These are phyloP conservation scores for Notoglanidium macrostoma DNA, from an alignment of 2,797 vertebrate genomes.

Conservation along the genomic window DNA sequence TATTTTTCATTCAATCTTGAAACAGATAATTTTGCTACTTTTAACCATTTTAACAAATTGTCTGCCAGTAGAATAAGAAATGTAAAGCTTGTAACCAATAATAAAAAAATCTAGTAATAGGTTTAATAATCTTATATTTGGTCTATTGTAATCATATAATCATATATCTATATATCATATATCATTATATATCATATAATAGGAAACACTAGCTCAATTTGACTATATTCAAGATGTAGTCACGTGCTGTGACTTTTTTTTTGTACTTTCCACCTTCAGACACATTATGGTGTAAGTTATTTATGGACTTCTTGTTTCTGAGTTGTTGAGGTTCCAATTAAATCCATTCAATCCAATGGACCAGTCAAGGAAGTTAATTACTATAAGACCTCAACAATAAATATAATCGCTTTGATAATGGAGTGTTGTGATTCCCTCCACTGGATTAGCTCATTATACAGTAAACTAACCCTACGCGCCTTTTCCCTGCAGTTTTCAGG, in stretches of 20 bases:
- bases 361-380: background rate
- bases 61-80: background rate
- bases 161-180: too few species aligned
- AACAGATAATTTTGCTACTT: background rate
- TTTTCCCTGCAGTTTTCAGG: background rate
- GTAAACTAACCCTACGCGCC: background rate
- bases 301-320: background rate
- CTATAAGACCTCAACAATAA: background rate
- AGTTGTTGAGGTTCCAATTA: background rate
- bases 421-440: background rate
- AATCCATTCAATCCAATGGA: background rate
- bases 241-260: background rate
- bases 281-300: background rate
- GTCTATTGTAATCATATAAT: background rate
- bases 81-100: background rate
- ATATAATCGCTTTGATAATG: background rate
- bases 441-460: background rate
- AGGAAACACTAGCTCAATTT: background rate
- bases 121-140: background rate
- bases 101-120: background rate
- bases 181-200: background rate
- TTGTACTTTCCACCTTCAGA: background rate
- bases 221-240: background rate
- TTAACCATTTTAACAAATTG: background rate
- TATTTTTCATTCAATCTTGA: background rate